Percentiles rank a stretch among this genome's conserved stretches.
Conservation (phyloP, 2,888 invertebrate species). For the Apodemia zela region DNA sequence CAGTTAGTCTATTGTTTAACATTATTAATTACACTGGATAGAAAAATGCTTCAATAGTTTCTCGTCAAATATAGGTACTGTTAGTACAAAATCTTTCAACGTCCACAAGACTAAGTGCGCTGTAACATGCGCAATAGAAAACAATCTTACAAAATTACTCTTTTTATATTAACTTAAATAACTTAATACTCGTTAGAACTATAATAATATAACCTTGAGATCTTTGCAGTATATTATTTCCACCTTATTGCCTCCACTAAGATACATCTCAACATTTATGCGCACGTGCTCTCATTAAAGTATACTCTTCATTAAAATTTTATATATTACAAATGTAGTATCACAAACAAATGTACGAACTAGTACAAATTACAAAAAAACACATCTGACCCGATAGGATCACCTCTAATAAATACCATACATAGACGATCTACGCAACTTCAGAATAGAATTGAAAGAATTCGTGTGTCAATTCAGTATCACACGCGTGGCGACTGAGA, state of each 20-base stretch:
- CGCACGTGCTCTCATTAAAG: conserved; percentile 70
- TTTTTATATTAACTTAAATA: conserved; percentile 78
- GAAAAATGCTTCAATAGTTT: conserved; percentile 68
- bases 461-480: conserved; percentile 71
- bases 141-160: conserved; percentile 76
- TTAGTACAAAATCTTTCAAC: conserved; percentile 53
- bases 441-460: conserved; percentile 77
- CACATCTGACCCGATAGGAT: conserved; percentile 59
- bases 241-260: conserved; percentile 53
- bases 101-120: conserved; percentile 59
- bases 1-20: conserved; percentile 74
- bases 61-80: conserved; percentile 51
- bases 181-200: conserved; percentile 80
- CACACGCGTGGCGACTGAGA: conserved; percentile 76
- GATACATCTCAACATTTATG: conserved; percentile 54
- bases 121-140: conserved; percentile 58
- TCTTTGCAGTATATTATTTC: conserved; percentile 62
- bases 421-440: conserved; percentile 73
- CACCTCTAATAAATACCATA: conserved; percentile 76
- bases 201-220: conserved; percentile 77
- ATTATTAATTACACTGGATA: conserved; percentile 71
- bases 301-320: conserved; percentile 72
- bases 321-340: conserved; percentile 81
- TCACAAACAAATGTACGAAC: conserved; percentile 81
- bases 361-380: conserved; percentile 75